These are phyloP conservation scores for Agrotis exclamationis DNA, from an alignment of 2,888 invertebrate species.

Conservation along the genomic window DNA sequence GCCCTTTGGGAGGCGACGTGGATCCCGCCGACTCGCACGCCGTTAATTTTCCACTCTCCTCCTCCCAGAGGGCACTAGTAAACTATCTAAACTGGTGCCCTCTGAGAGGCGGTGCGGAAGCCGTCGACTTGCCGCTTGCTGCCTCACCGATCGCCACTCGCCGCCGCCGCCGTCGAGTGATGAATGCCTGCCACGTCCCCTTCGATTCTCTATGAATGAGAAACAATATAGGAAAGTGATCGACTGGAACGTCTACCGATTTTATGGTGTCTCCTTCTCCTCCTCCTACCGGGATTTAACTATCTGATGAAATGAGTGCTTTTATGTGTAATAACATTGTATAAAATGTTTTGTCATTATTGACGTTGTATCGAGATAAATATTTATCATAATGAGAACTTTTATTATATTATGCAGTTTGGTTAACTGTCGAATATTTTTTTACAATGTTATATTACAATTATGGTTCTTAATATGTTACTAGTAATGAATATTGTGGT, in stretches of 20 bases:
- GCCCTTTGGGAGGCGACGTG: neutral
- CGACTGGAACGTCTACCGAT: neutral
- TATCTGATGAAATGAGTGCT: neutral
- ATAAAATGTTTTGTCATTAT: too few species aligned
- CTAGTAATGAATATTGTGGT: neutral
- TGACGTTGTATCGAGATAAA: too few species aligned
- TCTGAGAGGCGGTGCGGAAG: neutral
- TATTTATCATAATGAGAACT: too few species aligned
- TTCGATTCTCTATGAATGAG: neutral
- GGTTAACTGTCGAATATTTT: neutral
- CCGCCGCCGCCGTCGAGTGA: neutral
- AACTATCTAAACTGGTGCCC: neutral
- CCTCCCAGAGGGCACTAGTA: neutral
- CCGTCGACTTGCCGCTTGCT: too few species aligned
- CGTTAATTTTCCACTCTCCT: neutral
- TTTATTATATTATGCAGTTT: too few species aligned
- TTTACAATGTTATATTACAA: neutral
- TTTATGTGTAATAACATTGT: too few species aligned
- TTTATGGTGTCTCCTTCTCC: neutral
- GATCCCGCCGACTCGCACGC: neutral
- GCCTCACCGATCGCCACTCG: too few species aligned
- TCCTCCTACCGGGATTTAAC: neutral
- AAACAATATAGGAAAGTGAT: constrained; percentile 4
- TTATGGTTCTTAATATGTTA: neutral
- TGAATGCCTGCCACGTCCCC: neutral